phyloP scores from a whole-genome alignment of 2,113 vertebrate genomes.

The Prochilodus magdalenae region DNA sequence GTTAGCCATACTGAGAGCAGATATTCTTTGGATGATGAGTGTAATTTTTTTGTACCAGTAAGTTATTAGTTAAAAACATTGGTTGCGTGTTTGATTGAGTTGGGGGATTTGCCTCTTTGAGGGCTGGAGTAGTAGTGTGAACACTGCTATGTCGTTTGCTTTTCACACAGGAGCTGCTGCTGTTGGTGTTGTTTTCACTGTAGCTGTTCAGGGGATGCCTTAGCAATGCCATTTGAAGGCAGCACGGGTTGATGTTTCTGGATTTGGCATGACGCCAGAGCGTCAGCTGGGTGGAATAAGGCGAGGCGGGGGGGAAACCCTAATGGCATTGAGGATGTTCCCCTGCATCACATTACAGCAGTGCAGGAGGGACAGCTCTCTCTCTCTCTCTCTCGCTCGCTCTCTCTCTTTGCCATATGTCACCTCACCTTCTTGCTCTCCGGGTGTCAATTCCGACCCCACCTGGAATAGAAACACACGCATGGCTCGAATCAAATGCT shows the following conservation, averaged over 20 bases:
- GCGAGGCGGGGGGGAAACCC: constrained; percentile 41
- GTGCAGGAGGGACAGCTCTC: constrained; percentile 68
- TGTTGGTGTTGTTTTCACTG: neutral
- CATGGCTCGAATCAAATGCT: neutral
- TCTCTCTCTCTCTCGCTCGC: neutral
- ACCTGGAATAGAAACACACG: neutral
- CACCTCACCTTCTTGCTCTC: constrained; percentile 29
- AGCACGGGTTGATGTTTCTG: constrained; percentile 24
- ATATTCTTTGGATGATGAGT: no score
- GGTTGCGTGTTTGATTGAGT: no score
- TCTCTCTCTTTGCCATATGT: constrained; percentile 46
- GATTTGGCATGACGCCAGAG: constrained; percentile 28
- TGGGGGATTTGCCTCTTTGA: no score
- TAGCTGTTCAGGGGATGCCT: neutral
- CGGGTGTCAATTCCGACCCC: neutral
- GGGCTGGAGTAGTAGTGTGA: no score
- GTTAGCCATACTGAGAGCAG: no score
- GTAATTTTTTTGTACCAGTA: no score
- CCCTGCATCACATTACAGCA: constrained; percentile 69
- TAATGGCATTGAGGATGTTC: constrained; percentile 73
- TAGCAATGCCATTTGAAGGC: neutral
- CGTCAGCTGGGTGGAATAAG: constrained; percentile 26
- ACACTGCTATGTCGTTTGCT: no score
- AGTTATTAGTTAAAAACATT: no score
- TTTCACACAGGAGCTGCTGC: neutral